Evolutionary conservation across 2,888 invertebrate species (phyloP).

Genomic region (Phymatocera aterrima): DNA sequence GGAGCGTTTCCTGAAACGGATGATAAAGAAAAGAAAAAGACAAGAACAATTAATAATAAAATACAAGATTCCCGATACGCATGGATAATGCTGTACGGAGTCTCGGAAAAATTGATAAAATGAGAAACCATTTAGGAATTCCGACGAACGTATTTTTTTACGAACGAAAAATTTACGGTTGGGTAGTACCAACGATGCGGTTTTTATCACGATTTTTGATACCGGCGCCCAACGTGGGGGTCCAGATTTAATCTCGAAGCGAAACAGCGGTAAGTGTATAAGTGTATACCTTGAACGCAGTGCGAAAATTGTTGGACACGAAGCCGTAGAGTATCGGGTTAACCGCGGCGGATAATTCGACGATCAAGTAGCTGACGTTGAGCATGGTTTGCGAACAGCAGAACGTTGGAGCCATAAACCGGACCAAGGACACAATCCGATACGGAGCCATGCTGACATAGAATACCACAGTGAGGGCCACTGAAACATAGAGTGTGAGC

Average conservation of each 20-base stretch:
- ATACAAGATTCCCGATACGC: too few relatives aligned
- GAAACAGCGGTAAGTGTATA: neutral
- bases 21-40: neutral
- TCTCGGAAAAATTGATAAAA: too few relatives aligned
- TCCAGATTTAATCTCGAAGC: too few relatives aligned
- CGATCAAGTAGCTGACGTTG: constrained; percentile 58
- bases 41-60: neutral
- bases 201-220: too few relatives aligned
- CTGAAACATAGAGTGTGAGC: constrained; percentile 51
- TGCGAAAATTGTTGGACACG: constrained; percentile 53
- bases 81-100: too few relatives aligned
- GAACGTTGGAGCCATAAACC: constrained; percentile 55
- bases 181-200: too few relatives aligned
- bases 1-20: constrained; percentile 40
- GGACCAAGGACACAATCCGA: constrained; percentile 59
- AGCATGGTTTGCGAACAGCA: constrained; percentile 58
- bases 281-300: constrained; percentile 46
- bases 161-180: too few relatives aligned
- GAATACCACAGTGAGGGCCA: constrained; percentile 57
- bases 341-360: constrained; percentile 59
- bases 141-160: too few relatives aligned
- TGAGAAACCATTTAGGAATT: too few relatives aligned
- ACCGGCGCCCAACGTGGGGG: too few relatives aligned
- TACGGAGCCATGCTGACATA: constrained; percentile 63
- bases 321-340: constrained; percentile 59